Evolutionary conservation across 2,113 vertebrate species (phyloP), one percentile per base, ranked within the genome.

Genomic region (Parus major): DNA sequence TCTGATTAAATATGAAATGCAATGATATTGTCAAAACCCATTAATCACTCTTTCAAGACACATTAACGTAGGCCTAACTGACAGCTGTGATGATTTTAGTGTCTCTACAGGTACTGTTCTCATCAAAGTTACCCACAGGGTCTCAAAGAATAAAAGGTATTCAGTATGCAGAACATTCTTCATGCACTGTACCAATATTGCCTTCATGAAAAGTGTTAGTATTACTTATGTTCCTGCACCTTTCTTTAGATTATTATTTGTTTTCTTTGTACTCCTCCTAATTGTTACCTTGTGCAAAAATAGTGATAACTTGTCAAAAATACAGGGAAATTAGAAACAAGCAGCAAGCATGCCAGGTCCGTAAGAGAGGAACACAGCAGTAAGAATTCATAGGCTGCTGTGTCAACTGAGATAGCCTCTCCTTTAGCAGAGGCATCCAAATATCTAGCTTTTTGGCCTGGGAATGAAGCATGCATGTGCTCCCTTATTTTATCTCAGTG

Each of bases 1-100:
- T 98, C 97, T 97, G 96, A 98, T 98, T 98, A 98, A 98, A 98
- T 97, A 97, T 93, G 95, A 97, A 98, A 97, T 95, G 97, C 93
- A 97, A 96, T 97, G 97, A 98, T 98, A 97, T 96, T 98, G 98
- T 98, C 98, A 98, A 98, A 98, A 97, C 78, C 92, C 91, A 98
- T 98, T 98, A 98, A 98, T 98, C 98, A 98, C 82, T 98, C 96
- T 98, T 98, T 97, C 96, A 97, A 93, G 97, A 98, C 85, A 96
- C 91, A 96, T 97, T 98, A 97, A 91, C 18, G 23, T 68, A 88
- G 97, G 66, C 76, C 93, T 97, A 94, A 72, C 93, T 97, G 98
- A 98, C 98, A 98, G 97, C 97, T 98, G 97, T 93, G 97, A 94
- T 96, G 90, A 96, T 94, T 95, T 92, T 47, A 94, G 77, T 41